Evolutionary conservation across 2,113 vertebrate genomes (phyloP).

Genomic region (Paralichthys olivaceus): DNA sequence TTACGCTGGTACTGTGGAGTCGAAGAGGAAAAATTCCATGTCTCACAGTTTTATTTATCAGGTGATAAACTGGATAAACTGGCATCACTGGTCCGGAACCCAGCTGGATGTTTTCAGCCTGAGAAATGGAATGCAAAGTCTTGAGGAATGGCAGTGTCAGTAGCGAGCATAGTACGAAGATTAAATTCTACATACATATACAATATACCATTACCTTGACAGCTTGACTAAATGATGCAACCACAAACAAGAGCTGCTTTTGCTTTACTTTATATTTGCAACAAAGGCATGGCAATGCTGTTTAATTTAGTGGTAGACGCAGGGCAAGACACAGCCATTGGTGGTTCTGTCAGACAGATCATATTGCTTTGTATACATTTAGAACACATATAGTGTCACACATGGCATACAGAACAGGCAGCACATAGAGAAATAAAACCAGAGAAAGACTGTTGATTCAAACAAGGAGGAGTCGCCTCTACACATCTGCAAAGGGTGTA

Average conservation of each 20-base stretch:
- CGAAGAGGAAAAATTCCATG: neutral
- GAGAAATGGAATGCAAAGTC: conserved; percentile 17
- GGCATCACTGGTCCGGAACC: neutral
- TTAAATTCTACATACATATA: conserved; percentile 17
- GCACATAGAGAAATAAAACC: conserved; percentile 49
- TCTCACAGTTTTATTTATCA: conserved; percentile 18
- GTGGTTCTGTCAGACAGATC: conserved; percentile 41
- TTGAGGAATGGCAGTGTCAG: conserved; percentile 20
- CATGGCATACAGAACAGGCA: conserved; percentile 65
- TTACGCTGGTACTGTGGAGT: neutral
- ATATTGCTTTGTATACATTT: conserved; percentile 76
- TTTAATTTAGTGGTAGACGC: conserved; percentile 56
- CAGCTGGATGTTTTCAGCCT: conserved; percentile 20
- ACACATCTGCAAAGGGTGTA: conserved; percentile 13
- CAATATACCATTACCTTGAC: conserved; percentile 4
- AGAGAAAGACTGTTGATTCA: conserved; percentile 40
- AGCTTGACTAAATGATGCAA: conserved; percentile 36
- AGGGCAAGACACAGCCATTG: conserved; percentile 36
- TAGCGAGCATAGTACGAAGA: neutral
- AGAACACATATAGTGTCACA: conserved; percentile 54
- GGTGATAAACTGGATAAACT: neutral
- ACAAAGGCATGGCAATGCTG: conserved; percentile 53
- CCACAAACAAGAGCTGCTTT: conserved; percentile 29
- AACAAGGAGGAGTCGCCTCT: conserved; percentile 22
- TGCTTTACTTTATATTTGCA: conserved; percentile 61